Evolutionary conservation across 1,140 invertebrate species (phyloP).

Genomic region (Wasmannia auropunctata): DNA sequence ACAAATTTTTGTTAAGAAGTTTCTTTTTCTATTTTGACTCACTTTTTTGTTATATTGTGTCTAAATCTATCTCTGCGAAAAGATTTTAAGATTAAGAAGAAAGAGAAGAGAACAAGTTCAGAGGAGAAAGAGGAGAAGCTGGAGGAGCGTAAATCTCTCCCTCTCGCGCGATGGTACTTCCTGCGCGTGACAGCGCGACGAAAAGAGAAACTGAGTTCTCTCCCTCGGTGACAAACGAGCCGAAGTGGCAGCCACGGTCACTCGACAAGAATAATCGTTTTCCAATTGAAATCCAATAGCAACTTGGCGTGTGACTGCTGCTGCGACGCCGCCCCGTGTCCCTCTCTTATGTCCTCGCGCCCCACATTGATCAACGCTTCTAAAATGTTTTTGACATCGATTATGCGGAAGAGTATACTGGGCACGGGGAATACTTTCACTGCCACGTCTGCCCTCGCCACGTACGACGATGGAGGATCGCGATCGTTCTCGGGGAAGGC

Average conservation of each 20-base stretch:
- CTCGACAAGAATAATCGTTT: constrained; percentile 85
- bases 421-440: constrained; percentile 26
- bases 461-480: not conserved
- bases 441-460: not conserved
- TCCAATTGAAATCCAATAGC: constrained; percentile 85
- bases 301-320: constrained; percentile 66
- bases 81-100: not conserved
- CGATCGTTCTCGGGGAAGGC: not conserved
- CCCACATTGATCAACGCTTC: constrained; percentile 67
- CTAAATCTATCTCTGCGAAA: too few species aligned
- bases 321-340: constrained; percentile 75
- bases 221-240: constrained; percentile 79
- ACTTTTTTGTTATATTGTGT: too few species aligned
- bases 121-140: too few species aligned
- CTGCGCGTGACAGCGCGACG: constrained; percentile 39
- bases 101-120: not conserved
- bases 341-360: constrained; percentile 74
- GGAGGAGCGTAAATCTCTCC: not conserved
- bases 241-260: constrained; percentile 74
- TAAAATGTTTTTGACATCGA: constrained; percentile 76
- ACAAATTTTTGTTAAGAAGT: not conserved
- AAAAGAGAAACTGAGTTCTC: constrained; percentile 53
- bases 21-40: too few species aligned
- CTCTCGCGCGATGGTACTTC: not conserved
- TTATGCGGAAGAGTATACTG: constrained; percentile 63